Evolutionary conservation across 2,888 invertebrate species (phyloP).

Genomic region (Nycteola revayana): DNA sequence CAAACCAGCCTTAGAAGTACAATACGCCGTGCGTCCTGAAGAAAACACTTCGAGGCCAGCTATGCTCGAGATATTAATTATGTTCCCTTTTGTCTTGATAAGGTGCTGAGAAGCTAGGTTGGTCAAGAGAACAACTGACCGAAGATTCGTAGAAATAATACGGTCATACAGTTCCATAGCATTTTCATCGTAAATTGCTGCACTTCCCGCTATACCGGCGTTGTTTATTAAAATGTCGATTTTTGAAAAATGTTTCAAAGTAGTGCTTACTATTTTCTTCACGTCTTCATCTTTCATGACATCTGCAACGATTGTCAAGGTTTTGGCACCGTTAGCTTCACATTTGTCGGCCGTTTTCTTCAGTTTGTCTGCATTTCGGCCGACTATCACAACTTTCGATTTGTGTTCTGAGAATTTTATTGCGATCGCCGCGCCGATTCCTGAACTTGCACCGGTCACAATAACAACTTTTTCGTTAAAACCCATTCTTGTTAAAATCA

Average conservation of each 20-base stretch:
- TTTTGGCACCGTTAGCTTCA: slow-evolving; percentile 5
- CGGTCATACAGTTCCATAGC: slow-evolving; percentile 32
- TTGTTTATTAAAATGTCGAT: slow-evolving; percentile 42
- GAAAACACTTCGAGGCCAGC: slow-evolving; percentile 12
- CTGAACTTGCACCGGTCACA: slow-evolving; percentile 33
- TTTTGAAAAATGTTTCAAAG: slow-evolving; percentile 28
- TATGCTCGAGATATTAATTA: slow-evolving; percentile 42
- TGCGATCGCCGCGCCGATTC: slow-evolving; percentile 33
- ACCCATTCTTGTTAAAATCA: slow-evolving; percentile 16
- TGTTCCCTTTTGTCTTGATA: slow-evolving; percentile 39
- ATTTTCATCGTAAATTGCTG: slow-evolving; percentile 23
- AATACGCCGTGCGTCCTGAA: slow-evolving; percentile 23
- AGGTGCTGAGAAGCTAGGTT: slow-evolving; percentile 34
- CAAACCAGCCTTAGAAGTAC: slow-evolving; percentile 57
- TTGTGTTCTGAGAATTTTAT: slow-evolving; percentile 25
- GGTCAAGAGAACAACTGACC: slow-evolving; percentile 32
- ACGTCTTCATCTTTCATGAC: slow-evolving; percentile 34
- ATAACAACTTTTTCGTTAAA: slow-evolving; percentile 29
- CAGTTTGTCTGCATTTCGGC: slow-evolving; percentile 28
- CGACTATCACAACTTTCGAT: slow-evolving; percentile 26
- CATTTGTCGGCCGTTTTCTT: slow-evolving; percentile 19
- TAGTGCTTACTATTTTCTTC: slow-evolving; percentile 27
- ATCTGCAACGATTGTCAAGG: slow-evolving; percentile 33
- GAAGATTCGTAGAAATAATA: slow-evolving; percentile 36
- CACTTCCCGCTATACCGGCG: slow-evolving; percentile 27